Evolutionary conservation across 1,140 invertebrate species (phyloP).

Genomic region (Holotrichia oblita): DNA sequence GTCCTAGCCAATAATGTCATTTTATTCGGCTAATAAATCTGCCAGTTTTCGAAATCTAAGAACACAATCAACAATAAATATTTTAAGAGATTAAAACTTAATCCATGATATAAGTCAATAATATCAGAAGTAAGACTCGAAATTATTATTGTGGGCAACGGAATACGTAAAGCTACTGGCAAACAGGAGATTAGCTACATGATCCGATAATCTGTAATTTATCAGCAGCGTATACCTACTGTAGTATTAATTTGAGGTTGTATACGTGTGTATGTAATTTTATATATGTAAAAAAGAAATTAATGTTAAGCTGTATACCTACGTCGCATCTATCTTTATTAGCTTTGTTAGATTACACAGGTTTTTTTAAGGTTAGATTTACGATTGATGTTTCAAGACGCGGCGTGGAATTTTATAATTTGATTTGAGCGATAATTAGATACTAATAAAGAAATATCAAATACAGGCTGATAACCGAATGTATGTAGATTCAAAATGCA

Average conservation of each 20-base stretch:
- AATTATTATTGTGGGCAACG: not conserved
- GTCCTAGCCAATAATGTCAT: conserved; percentile 5
- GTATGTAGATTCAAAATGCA: too few species aligned
- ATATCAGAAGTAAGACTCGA: conserved; percentile 23
- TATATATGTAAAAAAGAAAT: not conserved
- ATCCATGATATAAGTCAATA: conserved; percentile 18
- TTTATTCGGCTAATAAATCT: conserved; percentile 24
- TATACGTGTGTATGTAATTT: too few species aligned
- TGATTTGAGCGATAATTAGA: too few species aligned
- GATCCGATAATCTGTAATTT: conserved; percentile 32
- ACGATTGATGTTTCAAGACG: too few species aligned
- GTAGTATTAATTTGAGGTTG: too few species aligned
- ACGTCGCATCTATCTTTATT: not conserved
- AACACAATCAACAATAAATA: conserved; percentile 36
- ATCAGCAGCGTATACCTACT: not conserved
- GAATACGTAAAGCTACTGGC: conserved; percentile 1
- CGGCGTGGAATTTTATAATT: too few species aligned
- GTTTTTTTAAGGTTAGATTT: not conserved
- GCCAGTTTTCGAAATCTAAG: conserved; percentile 34
- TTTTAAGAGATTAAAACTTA: conserved; percentile 16
- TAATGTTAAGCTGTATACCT: not conserved
- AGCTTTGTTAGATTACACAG: not conserved
- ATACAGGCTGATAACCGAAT: too few species aligned
- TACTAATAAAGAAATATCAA: too few species aligned
- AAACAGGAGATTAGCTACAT: conserved; percentile 25